phyloP scores from a whole-genome alignment of 2,797 vertebrate genomes.

The Pseudopleuronectes americanus region DNA sequence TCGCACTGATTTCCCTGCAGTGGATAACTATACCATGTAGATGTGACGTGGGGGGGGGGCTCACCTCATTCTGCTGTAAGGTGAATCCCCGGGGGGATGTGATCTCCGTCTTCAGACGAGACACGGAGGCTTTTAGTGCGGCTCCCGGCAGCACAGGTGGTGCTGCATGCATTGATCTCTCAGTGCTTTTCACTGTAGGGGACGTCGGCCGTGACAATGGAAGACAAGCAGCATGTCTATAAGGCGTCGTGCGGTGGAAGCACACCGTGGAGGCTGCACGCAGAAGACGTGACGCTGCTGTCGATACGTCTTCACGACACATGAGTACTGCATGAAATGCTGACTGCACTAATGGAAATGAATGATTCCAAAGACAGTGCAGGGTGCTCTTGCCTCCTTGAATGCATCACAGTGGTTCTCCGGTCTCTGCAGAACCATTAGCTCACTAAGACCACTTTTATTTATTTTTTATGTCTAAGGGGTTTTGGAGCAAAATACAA shows the following conservation, averaged over 20 bases:
- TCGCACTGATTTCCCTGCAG: constrained; percentile 53
- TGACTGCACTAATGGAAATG: constrained; percentile 52
- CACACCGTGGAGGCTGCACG: constrained; percentile 1
- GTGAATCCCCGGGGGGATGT: constrained; percentile 49
- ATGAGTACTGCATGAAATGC: constrained; percentile 49
- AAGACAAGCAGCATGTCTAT: constrained; percentile 38
- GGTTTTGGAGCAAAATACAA: too few species aligned
- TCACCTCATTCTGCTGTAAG: constrained; percentile 46
- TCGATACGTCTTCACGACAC: constrained; percentile 40
- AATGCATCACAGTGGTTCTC: background rate
- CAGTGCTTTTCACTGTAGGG: constrained; percentile 52
- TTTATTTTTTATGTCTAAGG: background rate
- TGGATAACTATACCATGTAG: constrained; percentile 21
- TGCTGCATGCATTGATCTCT: constrained; percentile 67
- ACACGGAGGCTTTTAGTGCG: constrained; percentile 69
- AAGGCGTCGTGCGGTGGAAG: constrained; percentile 37
- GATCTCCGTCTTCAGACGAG: constrained; percentile 56
- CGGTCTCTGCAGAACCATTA: background rate
- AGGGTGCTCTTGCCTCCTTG: background rate
- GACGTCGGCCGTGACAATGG: constrained; percentile 49
- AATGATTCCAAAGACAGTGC: constrained; percentile 23
- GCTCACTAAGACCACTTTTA: background rate
- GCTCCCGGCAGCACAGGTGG: constrained; percentile 68
- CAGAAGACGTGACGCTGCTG: background rate
- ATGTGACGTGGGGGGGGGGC: constrained; percentile 17